Percentiles rank a stretch among this genome's conserved stretches.
These are phyloP conservation scores for Caerostris darwini DNA, from an alignment of 1,140 invertebrate species.

Conservation along the genomic window DNA sequence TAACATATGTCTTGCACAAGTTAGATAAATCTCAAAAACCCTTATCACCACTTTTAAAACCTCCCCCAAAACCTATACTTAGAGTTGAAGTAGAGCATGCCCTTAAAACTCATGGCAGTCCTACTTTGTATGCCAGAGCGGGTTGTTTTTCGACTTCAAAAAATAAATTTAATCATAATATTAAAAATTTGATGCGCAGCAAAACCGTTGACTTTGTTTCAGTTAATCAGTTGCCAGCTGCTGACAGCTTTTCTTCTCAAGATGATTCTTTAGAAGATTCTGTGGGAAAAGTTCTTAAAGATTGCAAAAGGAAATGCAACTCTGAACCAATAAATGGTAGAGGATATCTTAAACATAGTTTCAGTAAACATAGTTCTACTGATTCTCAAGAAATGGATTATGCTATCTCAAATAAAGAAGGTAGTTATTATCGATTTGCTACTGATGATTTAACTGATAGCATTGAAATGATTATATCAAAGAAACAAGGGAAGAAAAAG, in stretches of 20 bases:
- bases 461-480: constrained; percentile 77
- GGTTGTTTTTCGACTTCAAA: constrained; percentile 74
- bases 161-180: constrained; percentile 77
- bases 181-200: constrained; percentile 76
- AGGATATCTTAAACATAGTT: constrained; percentile 46
- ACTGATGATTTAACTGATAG: constrained; percentile 76
- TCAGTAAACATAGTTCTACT: constrained; percentile 60
- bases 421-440: constrained; percentile 74
- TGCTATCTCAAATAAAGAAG: constrained; percentile 72
- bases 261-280: constrained; percentile 82
- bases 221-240: constrained; percentile 82
- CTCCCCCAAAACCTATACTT: constrained; percentile 61
- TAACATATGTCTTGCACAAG: constrained; percentile 82
- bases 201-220: constrained; percentile 81
- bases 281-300: constrained; percentile 80
- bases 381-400: constrained; percentile 75
- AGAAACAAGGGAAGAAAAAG: constrained; percentile 75
- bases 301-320: constrained; percentile 77
- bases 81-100: constrained; percentile 77
- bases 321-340: constrained; percentile 58
- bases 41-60: constrained; percentile 40
- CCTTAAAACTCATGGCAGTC: constrained; percentile 76
- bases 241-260: constrained; percentile 82
- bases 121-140: constrained; percentile 78
- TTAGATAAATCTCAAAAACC: constrained; percentile 73